These are phyloP conservation scores for Leptocoma aspasia DNA, from an alignment of 2,113 vertebrate genomes.

Conservation along the genomic window DNA sequence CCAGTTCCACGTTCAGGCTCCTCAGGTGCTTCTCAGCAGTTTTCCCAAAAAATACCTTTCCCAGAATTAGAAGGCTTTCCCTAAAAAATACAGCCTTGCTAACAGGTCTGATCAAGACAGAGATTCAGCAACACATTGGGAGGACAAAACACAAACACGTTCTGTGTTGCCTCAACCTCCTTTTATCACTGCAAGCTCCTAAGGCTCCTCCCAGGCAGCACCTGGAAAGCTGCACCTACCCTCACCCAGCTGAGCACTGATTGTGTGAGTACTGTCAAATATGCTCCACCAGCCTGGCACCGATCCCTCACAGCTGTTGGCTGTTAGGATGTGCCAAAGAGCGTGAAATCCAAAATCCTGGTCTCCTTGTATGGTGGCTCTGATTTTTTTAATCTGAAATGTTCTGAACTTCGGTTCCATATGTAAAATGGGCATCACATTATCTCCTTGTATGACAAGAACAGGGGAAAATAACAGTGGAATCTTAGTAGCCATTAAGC, in stretches of 20 bases:
- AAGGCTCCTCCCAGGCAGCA: neutral
- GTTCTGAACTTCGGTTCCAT: neutral
- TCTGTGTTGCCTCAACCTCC: fast-evolving
- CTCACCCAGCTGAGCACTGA: fast-evolving
- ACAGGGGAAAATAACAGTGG: neutral
- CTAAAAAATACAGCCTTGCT: fast-evolving
- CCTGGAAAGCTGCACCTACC: neutral
- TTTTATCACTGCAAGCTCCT: neutral
- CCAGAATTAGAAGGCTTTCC: neutral
- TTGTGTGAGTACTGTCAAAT: fast-evolving
- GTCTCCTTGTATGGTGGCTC: fast-evolving
- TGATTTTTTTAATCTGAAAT: neutral
- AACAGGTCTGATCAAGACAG: fast-evolving
- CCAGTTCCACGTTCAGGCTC: fast-evolving
- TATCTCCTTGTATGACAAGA: neutral
- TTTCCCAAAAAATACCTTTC: neutral
- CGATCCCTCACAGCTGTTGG: neutral
- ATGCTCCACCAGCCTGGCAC: neutral
- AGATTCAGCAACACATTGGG: fast-evolving
- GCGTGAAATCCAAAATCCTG: neutral
- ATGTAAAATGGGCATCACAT: neutral
- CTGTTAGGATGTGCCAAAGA: neutral
- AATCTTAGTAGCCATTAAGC: neutral
- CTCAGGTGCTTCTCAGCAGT: fast-evolving
- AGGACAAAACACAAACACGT: fast-evolving